These are phyloP conservation scores for Leptura quadrifasciata DNA, from an alignment of 2,888 invertebrate species.

Conservation along the genomic window DNA sequence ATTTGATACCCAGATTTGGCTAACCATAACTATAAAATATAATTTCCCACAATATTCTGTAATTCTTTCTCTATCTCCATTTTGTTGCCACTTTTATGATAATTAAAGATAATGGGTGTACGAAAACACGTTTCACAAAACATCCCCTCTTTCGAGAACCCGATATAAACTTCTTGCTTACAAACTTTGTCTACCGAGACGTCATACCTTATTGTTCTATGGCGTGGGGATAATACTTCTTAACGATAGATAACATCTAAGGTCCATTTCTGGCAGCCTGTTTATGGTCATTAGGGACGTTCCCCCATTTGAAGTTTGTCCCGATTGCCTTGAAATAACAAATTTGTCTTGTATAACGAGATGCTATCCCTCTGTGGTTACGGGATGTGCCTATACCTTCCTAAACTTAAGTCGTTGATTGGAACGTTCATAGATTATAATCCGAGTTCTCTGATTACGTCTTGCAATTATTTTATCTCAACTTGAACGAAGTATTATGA, in stretches of 20 bases:
- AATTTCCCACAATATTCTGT: no score
- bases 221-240: neutral
- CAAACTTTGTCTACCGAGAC: neutral
- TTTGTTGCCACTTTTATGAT: no score
- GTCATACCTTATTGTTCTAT: neutral
- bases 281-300: slow-evolving; percentile 3
- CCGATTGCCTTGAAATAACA: neutral
- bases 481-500: neutral
- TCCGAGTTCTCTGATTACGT: neutral
- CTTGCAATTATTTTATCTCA: neutral
- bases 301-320: slow-evolving; percentile 3
- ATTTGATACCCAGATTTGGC: no score
- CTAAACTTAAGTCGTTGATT: neutral
- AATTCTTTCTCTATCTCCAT: no score
- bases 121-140: neutral
- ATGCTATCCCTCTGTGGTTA: slow-evolving; percentile 3
- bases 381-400: neutral
- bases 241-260: neutral
- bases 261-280: neutral
- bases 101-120: neutral
- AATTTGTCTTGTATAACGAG: slow-evolving; percentile 4
- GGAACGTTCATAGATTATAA: slow-evolving; percentile 1
- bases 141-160: neutral
- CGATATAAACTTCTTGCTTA: neutral
- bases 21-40: no score